Base-by-base conservation (phyloP, 2,797 vertebrate genomes). In the Leptatherina wallacei region DNA sequence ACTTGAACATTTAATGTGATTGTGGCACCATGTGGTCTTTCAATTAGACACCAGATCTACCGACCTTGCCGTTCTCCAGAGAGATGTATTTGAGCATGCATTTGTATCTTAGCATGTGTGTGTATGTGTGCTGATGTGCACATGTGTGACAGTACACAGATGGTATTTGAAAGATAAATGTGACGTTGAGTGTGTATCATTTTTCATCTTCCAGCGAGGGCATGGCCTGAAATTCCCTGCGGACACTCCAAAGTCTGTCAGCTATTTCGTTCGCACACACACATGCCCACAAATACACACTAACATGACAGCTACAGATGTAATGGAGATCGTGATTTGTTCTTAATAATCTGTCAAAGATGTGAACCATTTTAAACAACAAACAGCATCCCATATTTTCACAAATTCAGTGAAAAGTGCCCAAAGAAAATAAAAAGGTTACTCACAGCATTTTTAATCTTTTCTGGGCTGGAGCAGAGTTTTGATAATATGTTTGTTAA, bases 1-100 rank as follows among this genome's bases (percentile, higher is more conserved):
- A 89, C 82, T 69, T 78, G 69, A 71, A 74, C 75, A 66, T 80
- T 86, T 75, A 89, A 87, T 86, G 79, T 88, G 86, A 85, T 77
- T 75, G 73, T 64, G 71, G 84, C 75, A 79, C 89, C 89, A 89
- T 86, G 88, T 92, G 92, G 66, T 85, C 82, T 90, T 85, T 90
- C 89, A 85, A 90, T 93, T 89, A 89, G 81, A 77, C 62, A 49
- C 0, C 65, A 78, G 88, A 85, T 88, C 87, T 70, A 61, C 73
- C 81, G 91, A 90, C 89, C 89, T 75, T 20, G 36, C 32, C n/a
- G 5, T 81, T 85, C 91, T 88, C 89, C 51, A 55, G 87, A 88
- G 88, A 80, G 65, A 73, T 74, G 73, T 44, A 69, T 52, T 65
- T 80, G 74, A 55, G 74, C 36, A 29, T 56, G 70, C 2, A 2